Evolutionary conservation across 2,888 invertebrate species (phyloP).

Genomic region (Caenorhabditis angaria): DNA sequence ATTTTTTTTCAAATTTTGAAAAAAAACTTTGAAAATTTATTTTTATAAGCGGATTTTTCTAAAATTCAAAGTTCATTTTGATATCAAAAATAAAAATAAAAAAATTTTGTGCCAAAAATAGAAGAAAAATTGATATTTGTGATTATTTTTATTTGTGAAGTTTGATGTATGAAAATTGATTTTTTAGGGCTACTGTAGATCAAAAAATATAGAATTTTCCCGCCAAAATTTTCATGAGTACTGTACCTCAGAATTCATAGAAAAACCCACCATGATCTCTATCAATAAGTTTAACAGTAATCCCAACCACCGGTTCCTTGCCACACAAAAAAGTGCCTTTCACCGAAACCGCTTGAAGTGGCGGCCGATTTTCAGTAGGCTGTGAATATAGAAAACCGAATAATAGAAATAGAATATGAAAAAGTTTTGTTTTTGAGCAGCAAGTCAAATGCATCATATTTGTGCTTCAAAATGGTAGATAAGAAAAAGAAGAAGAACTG

Average conservation of each 20-base stretch:
- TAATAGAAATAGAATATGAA: too few relatives aligned
- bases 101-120: not conserved
- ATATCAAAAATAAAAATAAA: not conserved
- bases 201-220: not conserved
- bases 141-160: too few relatives aligned
- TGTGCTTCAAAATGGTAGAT: too few relatives aligned
- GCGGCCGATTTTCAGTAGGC: not conserved
- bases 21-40: too few relatives aligned
- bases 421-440: too few relatives aligned
- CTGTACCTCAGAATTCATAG: not conserved
- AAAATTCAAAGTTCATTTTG: too few relatives aligned
- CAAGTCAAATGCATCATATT: too few relatives aligned
- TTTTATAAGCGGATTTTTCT: too few relatives aligned
- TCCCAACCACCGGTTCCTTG: conserved; percentile 13
- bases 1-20: too few relatives aligned
- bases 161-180: too few relatives aligned
- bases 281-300: conserved; percentile 40
- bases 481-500: too few relatives aligned
- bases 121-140: not conserved
- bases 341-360: conserved; percentile 40
- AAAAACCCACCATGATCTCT: conserved; percentile 27
- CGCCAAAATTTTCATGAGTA: not conserved
- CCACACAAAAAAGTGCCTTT: conserved; percentile 41
- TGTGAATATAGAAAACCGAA: too few relatives aligned
- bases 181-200: not conserved